Evolutionary conservation across 2,888 invertebrate species (phyloP).

Genomic region (Sminthurides aquaticus): DNA sequence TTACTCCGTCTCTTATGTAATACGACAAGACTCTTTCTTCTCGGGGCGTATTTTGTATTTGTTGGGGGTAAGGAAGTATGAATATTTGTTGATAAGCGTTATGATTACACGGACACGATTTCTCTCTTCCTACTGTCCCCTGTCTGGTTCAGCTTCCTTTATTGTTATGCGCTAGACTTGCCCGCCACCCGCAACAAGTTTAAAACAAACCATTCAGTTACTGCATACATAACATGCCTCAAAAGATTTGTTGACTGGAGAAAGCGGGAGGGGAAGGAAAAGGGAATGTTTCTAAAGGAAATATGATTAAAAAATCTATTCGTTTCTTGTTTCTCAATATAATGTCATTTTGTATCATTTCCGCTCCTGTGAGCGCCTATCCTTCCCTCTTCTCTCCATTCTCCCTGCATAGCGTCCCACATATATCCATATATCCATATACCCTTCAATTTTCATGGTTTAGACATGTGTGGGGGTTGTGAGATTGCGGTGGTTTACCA

Average conservation of each 20-base stretch:
- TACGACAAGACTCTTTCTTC: no score
- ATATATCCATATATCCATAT: no score
- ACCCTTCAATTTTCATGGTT: neutral
- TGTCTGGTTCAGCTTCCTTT: no score
- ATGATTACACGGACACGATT: neutral
- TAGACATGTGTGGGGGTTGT: neutral
- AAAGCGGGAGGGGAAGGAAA: neutral
- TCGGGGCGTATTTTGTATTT: no score
- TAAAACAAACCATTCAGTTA: no score
- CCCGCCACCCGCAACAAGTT: slow-evolving; percentile 23
- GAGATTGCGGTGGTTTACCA: neutral
- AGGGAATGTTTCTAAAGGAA: slow-evolving; percentile 12
- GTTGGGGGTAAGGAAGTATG: no score
- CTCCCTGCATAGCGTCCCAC: neutral
- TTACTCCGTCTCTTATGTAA: no score
- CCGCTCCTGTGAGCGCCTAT: slow-evolving; percentile 32
- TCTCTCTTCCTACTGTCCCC: neutral
- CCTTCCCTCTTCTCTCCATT: slow-evolving; percentile 10
- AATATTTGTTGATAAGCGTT: neutral
- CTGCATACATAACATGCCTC: no score
- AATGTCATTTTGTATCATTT: slow-evolving; percentile 40
- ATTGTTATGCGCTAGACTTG: no score
- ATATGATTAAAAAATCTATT: slow-evolving; percentile 28
- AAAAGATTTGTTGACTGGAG: no score
- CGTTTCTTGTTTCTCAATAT: slow-evolving; percentile 23